Percentiles rank a stretch among this genome's conserved stretches.
phyloP scores from a whole-genome alignment of 64 coral and sea anemone species.

The Pocillopora damicornis region DNA sequence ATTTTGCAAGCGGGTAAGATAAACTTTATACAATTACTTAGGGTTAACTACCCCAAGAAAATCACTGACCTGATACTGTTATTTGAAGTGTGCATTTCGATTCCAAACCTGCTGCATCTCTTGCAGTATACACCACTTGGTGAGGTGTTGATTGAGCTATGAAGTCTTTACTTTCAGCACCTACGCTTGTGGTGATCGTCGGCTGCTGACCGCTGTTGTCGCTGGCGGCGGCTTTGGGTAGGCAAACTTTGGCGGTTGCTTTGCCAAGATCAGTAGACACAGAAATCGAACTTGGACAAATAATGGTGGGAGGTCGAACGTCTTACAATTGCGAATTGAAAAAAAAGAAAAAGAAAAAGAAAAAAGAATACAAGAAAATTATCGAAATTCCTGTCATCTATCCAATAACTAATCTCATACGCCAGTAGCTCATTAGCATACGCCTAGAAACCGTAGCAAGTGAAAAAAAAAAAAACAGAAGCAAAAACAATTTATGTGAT shows the following conservation, averaged over 20 bases:
- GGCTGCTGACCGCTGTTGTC: conserved; percentile 81
- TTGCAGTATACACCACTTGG: conserved; percentile 70
- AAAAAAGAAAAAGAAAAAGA: neutral
- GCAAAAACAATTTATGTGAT: too few relatives aligned
- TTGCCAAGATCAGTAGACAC: conserved; percentile 57
- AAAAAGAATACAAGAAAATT: too few relatives aligned
- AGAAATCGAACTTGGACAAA: conserved; percentile 47
- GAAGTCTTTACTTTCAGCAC: conserved; percentile 52
- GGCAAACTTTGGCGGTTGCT: conserved; percentile 34
- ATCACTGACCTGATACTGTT: conserved; percentile 66
- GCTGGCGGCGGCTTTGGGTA: conserved; percentile 48
- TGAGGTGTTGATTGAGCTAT: conserved; percentile 46
- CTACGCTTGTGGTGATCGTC: conserved; percentile 48
- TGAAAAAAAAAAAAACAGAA: too few relatives aligned
- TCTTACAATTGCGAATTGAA: neutral
- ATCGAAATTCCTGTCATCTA: too few relatives aligned
- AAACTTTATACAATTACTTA: neutral
- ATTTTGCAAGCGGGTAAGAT: too few relatives aligned
- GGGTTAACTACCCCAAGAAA: neutral
- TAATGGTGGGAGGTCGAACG: conserved; percentile 34
- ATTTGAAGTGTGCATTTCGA: conserved; percentile 65
- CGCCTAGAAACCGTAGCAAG: too few relatives aligned
- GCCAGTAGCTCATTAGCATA: too few relatives aligned
- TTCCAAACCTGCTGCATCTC: conserved; percentile 53
- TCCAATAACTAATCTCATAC: too few relatives aligned